Base-by-base conservation (phyloP, 2,888 invertebrate species). In the Mimas tiliae region DNA sequence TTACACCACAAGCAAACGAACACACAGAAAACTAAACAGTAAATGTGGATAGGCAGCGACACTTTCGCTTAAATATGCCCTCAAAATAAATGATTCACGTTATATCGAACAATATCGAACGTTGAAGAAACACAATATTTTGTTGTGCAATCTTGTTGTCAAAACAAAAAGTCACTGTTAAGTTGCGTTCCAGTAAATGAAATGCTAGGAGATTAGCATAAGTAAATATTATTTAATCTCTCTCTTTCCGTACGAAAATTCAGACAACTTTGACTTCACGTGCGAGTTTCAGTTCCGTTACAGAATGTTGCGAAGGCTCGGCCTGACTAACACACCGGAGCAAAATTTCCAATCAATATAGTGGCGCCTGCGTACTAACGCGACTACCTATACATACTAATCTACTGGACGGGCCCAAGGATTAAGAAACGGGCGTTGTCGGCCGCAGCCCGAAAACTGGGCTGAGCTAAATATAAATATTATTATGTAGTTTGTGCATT, bases 81-180 rank as follows among this genome's bases (percentile, higher is more conserved):
- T 42, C n/a, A 52, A 58, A 78, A 75, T 75, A 79, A 79, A 83
- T 87, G 88, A 88, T 75, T 87, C 87, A 87, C 79, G 85, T 66
- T 69, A 62, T 72, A 76, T 80, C 67, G 83, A 84, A 80, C 71
- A 74, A 62, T 72, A 76, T 80, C 67, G 83, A 84, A 80, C 71
- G 74, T 77, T 82, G 77, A 73, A 81, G 86, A 77, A 86, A 77
- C 73, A 76, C 73, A 78, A 68, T 69, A 73, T 68, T 77, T 75
- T 78, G 81, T 88, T 84, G 87, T 86, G 88, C 86, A 88, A 88
- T 76, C 79, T 77, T 63, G 55, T 19, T 58, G 65, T 55, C 78
- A 81, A 80, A 78, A 81, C 69, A 69, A 78, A 81, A 78, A 80
- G 79, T 80, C 80, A 82, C 78, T 63, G 65, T 8, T 19, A 70